Conservation (phyloP, 2,888 invertebrate genomes). For the Eupithecia centaureata region DNA sequence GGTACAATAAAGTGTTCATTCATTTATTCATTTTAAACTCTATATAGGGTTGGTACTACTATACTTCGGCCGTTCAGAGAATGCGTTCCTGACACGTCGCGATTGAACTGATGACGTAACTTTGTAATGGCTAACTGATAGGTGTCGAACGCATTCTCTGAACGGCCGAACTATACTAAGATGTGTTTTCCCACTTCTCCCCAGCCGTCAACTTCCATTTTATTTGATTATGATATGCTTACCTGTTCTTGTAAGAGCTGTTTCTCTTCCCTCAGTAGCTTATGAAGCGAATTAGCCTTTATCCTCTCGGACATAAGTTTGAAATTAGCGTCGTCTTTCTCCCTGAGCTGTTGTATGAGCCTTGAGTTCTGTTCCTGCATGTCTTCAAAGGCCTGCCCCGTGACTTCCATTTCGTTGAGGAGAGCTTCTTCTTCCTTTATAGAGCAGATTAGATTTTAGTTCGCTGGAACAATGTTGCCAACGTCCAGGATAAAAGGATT, state of each 20-base stretch:
- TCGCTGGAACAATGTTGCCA: constrained; percentile 33
- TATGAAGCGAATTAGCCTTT: constrained; percentile 97
- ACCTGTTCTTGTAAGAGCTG: constrained; percentile 96
- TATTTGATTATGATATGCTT: background rate
- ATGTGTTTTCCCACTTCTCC: too few relatives aligned
- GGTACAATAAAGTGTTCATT: too few relatives aligned
- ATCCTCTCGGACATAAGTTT: constrained; percentile 99
- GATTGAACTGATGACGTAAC: too few relatives aligned
- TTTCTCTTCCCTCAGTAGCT: constrained; percentile 96
- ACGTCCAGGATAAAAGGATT: constrained; percentile 18
- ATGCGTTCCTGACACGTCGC: too few relatives aligned
- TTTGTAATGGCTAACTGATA: too few relatives aligned
- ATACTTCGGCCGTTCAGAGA: too few relatives aligned
- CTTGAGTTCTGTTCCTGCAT: constrained; percentile 99
- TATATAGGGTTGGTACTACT: too few relatives aligned
- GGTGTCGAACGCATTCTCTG: too few relatives aligned
- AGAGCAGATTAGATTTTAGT: constrained; percentile 32
- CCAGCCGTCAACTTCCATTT: background rate
- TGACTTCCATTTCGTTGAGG: constrained; percentile 99
- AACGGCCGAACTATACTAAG: background rate
- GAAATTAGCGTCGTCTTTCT: constrained; percentile 99
- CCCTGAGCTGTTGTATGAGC: constrained; percentile 96
- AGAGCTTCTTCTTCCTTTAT: constrained; percentile 96
- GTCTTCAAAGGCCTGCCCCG: constrained; percentile 99
- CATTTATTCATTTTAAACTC: too few relatives aligned